phyloP scores from a whole-genome alignment of 2,113 vertebrate genomes.

The Aleadryas rufinucha region DNA sequence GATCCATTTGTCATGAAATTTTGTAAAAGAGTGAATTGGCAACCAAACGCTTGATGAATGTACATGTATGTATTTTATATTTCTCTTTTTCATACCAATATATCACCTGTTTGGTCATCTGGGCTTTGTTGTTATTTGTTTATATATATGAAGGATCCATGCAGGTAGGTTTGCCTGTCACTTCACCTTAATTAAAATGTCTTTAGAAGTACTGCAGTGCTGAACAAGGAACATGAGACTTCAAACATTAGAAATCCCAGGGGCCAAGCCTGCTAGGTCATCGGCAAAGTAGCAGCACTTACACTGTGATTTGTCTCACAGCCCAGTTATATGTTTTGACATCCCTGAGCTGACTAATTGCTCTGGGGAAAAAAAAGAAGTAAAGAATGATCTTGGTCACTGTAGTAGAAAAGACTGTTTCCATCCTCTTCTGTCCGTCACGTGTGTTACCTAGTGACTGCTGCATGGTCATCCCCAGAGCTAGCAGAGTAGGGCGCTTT shows the following conservation, averaged over 20 bases:
- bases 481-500: neutral
- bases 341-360: slow-evolving; percentile 30
- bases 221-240: neutral
- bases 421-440: neutral
- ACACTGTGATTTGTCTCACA: neutral
- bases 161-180: neutral
- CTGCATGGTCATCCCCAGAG: neutral
- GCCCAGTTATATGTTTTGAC: neutral
- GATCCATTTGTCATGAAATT: neutral
- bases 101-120: neutral
- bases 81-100: neutral
- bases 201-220: neutral
- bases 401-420: neutral
- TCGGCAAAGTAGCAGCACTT: slow-evolving; percentile 13
- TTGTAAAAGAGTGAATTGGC: neutral
- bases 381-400: neutral
- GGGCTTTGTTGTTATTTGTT: neutral
- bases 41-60: neutral
- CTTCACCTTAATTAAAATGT: neutral
- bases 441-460: neutral
- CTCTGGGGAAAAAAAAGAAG: neutral
- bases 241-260: neutral
- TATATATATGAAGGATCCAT: neutral
- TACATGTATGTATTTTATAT: neutral
- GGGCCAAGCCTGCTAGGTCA: neutral